Percentiles rank a stretch among this genome's conserved stretches.
Evolutionary conservation across 2,113 vertebrate species (phyloP).

Genomic region (Catharus fuscescens): DNA sequence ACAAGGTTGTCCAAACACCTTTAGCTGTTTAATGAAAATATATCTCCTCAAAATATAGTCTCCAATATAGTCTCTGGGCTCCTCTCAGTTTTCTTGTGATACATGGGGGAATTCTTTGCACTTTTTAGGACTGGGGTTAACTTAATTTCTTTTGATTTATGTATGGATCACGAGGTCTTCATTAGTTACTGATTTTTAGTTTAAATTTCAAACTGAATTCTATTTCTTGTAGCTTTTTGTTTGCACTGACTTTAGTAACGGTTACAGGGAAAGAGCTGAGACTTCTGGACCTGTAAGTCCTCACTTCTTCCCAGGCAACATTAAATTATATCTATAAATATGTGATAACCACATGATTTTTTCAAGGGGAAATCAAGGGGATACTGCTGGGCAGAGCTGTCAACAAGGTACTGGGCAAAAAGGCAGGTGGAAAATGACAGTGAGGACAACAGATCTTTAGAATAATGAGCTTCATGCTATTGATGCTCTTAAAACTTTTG

Average conservation of each 20-base stretch:
- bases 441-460: not conserved
- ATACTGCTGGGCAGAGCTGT: not conserved
- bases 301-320: not conserved
- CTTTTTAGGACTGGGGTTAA: not conserved
- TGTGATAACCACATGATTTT: not conserved
- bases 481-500: not conserved
- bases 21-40: not conserved
- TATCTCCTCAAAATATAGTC: not conserved
- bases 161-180: not conserved
- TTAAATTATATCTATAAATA: not conserved
- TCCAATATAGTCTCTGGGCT: not conserved
- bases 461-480: not conserved
- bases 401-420: not conserved
- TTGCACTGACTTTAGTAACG: not conserved
- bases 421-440: not conserved
- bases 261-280: not conserved
- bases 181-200: not conserved
- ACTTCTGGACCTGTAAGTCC: not conserved
- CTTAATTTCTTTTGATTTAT: not conserved
- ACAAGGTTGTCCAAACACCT: slow-evolving; percentile 61
- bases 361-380: not conserved
- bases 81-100: not conserved
- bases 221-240: not conserved
- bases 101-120: not conserved
- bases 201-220: not conserved